Evolutionary conservation across 2,113 vertebrate species (phyloP), one percentile per base, ranked within the genome.

Genomic region (Ondatra zibethicus): DNA sequence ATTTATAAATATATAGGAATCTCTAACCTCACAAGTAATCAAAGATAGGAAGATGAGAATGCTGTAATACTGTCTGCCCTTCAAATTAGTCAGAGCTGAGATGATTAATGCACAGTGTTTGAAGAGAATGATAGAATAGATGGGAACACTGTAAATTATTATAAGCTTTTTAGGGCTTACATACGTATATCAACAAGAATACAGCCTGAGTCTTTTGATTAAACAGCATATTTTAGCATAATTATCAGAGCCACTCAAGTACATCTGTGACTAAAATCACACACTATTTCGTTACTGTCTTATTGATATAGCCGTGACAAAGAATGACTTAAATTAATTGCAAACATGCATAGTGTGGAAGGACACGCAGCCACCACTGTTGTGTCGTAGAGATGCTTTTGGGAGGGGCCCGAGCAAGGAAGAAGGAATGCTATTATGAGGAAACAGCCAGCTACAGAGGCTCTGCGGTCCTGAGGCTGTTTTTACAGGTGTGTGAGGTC

Each of bases 21-120:
- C 23, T 77, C 85, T 68, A 78, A 78, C 31, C 25, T 90, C 17
- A 88, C 4, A 63, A 84, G 45, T 58, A 84, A 91, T 66, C 63
- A 96, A 87, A 85, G 4, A 95, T 84, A 52, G 66, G 17, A 52
- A 95, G 77, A 85, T 94, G 77, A 68, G 70, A 92, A 95, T 90
- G 8, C 39, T n/a, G n/a, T n/a, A 77, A 58, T 47, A 78, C 68
- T 68, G 50, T 78, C 78, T 85, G 10, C 45, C 14, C 93, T 91
- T 94, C 55, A 80, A 81, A 42, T 88, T 88, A 68, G 23, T 77
- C 75, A 90, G 66, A 92, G 47, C 45, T 92, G 81, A 76, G 65
- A 45, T 13, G 52, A 29, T 61, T 63, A 61, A 72, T 68, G 5
- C 19, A 47, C 77, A 47, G 52, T 84, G 33, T 95, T 73, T 97